Evolutionary conservation across 2,113 vertebrate species (phyloP).

Genomic region (Bucco capensis): DNA sequence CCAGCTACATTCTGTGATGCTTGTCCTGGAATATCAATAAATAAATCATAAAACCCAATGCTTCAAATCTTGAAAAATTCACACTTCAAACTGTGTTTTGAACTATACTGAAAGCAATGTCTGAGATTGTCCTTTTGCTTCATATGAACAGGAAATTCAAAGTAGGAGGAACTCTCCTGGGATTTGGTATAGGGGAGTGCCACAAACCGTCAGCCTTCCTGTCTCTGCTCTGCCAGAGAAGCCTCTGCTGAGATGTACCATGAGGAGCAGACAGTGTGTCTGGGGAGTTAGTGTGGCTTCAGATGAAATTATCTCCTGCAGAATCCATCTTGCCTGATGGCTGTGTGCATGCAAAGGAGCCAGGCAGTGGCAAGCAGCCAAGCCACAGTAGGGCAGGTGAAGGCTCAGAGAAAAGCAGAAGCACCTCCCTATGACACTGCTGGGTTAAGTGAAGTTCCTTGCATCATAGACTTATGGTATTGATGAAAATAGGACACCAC

Average conservation of each 20-base stretch:
- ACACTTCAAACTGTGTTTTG: slow-evolving; percentile 67
- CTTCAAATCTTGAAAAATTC: slow-evolving; percentile 66
- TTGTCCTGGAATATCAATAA: slow-evolving; percentile 64
- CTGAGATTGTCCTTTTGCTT: slow-evolving; percentile 59
- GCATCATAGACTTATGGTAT: accelerated
- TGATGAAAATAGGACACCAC: neutral
- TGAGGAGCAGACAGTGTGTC: slow-evolving; percentile 22
- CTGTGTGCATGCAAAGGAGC: neutral
- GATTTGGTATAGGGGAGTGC: slow-evolving; percentile 48
- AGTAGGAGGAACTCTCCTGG: slow-evolving; percentile 14
- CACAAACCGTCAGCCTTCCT: slow-evolving; percentile 49
- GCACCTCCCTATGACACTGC: neutral
- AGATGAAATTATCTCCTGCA: slow-evolving; percentile 38
- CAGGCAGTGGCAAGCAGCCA: neutral
- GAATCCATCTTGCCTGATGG: neutral
- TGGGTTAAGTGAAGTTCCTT: neutral
- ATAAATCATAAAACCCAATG: slow-evolving; percentile 68
- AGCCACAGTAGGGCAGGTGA: neutral
- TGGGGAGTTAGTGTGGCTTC: slow-evolving; percentile 44
- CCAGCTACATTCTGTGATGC: neutral
- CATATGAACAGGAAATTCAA: slow-evolving; percentile 60
- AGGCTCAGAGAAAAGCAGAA: neutral
- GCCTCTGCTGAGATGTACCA: slow-evolving; percentile 40
- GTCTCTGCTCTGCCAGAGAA: slow-evolving; percentile 38
- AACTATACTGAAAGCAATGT: slow-evolving; percentile 48